phyloP scores from a whole-genome alignment of 2,888 invertebrate species.

The Penaeus monodon region DNA sequence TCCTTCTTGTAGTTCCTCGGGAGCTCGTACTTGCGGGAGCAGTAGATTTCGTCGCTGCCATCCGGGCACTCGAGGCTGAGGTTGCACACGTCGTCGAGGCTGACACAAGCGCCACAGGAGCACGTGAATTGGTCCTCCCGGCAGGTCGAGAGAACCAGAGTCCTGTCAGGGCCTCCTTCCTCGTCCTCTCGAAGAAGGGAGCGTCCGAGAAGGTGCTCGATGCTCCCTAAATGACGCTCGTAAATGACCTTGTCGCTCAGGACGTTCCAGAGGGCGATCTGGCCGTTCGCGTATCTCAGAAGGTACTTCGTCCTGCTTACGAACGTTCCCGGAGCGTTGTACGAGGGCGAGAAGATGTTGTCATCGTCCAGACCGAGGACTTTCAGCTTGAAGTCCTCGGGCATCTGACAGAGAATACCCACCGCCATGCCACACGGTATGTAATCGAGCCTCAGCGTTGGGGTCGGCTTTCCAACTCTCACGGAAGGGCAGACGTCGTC shows the following conservation, averaged over 20 bases:
- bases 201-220: slow-evolving; percentile 32
- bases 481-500: neutral
- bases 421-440: slow-evolving; percentile 2
- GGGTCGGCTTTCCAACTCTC: neutral
- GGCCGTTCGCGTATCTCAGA: neutral
- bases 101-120: slow-evolving; percentile 32
- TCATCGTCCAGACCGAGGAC: slow-evolving; percentile 21
- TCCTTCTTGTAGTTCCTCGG: slow-evolving; percentile 23
- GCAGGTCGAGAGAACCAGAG: slow-evolving; percentile 34
- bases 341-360: neutral
- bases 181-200: neutral
- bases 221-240: neutral
- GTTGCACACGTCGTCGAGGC: slow-evolving; percentile 29
- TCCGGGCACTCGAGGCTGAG: slow-evolving; percentile 35
- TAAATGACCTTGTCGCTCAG: neutral
- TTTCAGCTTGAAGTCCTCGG: neutral
- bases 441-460: neutral
- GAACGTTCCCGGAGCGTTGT: slow-evolving; percentile 7
- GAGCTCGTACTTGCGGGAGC: slow-evolving; percentile 12
- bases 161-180: neutral
- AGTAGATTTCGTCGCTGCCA: slow-evolving; percentile 38
- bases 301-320: slow-evolving; percentile 13
- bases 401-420: slow-evolving; percentile 4
- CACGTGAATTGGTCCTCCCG: slow-evolving; percentile 46
- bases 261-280: slow-evolving; percentile 9